phyloP scores from a whole-genome alignment of 2,888 invertebrate genomes.

The Stenodema calcarata region DNA sequence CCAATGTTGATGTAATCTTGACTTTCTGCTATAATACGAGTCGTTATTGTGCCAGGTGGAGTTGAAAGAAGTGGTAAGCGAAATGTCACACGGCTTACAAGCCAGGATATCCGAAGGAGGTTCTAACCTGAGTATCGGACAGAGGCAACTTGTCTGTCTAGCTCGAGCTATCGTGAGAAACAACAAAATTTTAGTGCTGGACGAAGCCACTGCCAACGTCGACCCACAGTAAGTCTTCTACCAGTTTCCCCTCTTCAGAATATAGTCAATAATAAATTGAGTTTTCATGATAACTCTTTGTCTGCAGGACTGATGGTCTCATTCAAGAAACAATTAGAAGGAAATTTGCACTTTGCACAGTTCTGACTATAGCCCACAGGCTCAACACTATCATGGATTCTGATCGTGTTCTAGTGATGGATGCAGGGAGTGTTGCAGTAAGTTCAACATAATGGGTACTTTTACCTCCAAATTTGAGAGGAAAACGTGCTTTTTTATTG shows the following conservation, averaged over 20 bases:
- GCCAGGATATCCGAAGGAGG: slow-evolving; percentile 78
- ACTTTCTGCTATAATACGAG: too few relatives aligned
- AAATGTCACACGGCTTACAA: slow-evolving; percentile 68
- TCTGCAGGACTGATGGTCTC: slow-evolving; percentile 76
- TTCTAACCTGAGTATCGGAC: slow-evolving; percentile 86
- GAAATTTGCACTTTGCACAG: slow-evolving; percentile 84
- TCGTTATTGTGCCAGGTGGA: slow-evolving; percentile 67
- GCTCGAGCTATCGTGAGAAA: slow-evolving; percentile 86
- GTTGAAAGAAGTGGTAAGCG: slow-evolving; percentile 71
- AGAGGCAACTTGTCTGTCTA: slow-evolving; percentile 86
- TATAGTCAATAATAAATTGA: too few relatives aligned
- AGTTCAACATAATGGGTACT: slow-evolving; percentile 15
- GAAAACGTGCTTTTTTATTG: too few relatives aligned
- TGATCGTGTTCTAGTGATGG: slow-evolving; percentile 86
- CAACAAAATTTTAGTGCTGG: slow-evolving; percentile 84
- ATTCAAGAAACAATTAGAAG: slow-evolving; percentile 83
- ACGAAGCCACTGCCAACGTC: slow-evolving; percentile 93
- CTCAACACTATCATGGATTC: slow-evolving; percentile 93
- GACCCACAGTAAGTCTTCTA: slow-evolving; percentile 72
- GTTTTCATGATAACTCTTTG: not conserved
- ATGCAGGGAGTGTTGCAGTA: slow-evolving; percentile 74
- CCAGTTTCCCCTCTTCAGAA: too few relatives aligned
- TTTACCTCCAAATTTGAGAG: too few relatives aligned
- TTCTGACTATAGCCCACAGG: slow-evolving; percentile 89
- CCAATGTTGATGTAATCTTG: too few relatives aligned